Percentiles rank a stretch among this genome's conserved stretches.
Conservation (phyloP, 2,797 vertebrate species). For the Ceyx erithaca region DNA sequence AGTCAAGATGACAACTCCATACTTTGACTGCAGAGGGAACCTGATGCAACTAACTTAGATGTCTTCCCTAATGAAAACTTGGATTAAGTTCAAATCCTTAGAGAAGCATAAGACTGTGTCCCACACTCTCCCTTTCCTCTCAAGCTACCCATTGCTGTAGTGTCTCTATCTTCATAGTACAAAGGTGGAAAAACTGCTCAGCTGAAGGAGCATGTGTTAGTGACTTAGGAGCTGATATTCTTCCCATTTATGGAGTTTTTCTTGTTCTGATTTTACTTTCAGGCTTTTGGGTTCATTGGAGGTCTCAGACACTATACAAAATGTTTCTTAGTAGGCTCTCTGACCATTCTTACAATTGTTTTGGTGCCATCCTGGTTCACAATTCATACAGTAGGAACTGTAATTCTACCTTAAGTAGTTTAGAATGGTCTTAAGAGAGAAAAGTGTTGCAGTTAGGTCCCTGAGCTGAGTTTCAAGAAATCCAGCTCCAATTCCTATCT, state of each 20-base stretch:
- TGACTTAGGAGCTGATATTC: neutral
- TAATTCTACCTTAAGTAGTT: neutral
- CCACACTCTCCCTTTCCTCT: neutral
- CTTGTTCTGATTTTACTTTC: neutral
- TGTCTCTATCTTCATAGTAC: neutral
- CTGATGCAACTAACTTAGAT: neutral
- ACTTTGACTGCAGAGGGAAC: neutral
- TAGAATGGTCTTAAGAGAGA: neutral
- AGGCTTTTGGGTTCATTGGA: neutral
- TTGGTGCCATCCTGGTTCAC: neutral
- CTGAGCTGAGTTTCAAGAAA: neutral
- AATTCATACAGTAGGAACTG: neutral
- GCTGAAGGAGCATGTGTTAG: neutral
- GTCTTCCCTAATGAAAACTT: neutral
- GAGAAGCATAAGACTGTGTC: neutral
- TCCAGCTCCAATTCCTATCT: neutral
- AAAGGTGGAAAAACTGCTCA: neutral
- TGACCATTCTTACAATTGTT: neutral
- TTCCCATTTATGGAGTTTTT: neutral
- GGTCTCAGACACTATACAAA: neutral
- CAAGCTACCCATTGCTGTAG: neutral
- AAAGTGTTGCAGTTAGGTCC: neutral
- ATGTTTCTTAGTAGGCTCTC: neutral
- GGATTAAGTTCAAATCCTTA: neutral
- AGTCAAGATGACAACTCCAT: neutral